These are phyloP conservation scores for Zaprionus nigranus DNA, from an alignment of 1,140 invertebrate genomes.

Conservation along the genomic window DNA sequence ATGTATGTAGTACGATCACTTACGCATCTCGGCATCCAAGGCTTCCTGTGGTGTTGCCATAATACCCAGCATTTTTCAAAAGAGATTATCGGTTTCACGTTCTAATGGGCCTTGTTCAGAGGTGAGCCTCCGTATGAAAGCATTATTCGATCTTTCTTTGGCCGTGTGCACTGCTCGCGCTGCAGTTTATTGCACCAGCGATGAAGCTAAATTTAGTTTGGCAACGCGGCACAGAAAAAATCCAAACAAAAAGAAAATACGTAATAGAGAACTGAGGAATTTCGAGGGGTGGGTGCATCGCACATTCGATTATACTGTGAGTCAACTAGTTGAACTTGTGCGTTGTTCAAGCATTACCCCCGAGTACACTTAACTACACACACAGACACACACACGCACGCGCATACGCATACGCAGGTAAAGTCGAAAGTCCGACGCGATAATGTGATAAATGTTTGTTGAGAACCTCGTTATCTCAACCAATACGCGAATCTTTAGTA, in stretches of 20 bases:
- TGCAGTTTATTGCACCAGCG: constrained; percentile 35
- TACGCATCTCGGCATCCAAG: constrained; percentile 41
- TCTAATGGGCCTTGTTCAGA: not conserved
- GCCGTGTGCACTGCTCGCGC: constrained; percentile 4
- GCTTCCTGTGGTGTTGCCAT: constrained; percentile 40
- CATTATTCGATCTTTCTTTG: constrained; percentile 21
- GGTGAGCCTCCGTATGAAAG: not conserved
- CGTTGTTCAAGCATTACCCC: not conserved
- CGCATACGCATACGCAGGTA: constrained; percentile 5
- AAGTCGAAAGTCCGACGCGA: not conserved
- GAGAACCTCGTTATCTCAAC: no score
- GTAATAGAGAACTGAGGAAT: constrained; percentile 11
- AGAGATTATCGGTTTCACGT: not conserved
- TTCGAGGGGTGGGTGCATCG: not conserved
- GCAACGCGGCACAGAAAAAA: constrained; percentile 29
- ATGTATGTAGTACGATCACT: constrained; percentile 10
- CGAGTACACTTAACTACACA: not conserved
- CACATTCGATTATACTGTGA: not conserved
- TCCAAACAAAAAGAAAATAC: constrained; percentile 15
- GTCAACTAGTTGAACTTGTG: not conserved
- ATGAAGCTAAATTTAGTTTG: constrained; percentile 42
- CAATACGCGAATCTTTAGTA: not conserved
- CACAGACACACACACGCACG: not conserved
- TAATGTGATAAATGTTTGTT: not conserved
- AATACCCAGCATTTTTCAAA: constrained; percentile 18